Evolutionary conservation across 2,797 vertebrate genomes (phyloP).

Genomic region (Apogon hyalosoma): DNA sequence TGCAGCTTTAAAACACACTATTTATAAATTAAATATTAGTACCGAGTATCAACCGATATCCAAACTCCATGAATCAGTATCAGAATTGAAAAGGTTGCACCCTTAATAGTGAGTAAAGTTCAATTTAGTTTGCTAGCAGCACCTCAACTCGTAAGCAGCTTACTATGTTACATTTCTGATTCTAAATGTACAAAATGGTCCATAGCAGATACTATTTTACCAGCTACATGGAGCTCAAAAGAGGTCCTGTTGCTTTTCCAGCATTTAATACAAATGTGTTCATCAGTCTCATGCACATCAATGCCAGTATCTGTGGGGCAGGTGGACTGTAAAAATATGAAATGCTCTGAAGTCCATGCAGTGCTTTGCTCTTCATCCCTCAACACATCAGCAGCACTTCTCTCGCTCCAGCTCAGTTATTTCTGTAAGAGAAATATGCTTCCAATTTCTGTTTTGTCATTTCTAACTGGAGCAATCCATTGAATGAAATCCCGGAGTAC

Average conservation of each 20-base stretch:
- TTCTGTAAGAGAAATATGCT: conserved; percentile 64
- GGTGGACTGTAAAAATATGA: conserved; percentile 58
- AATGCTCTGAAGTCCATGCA: conserved; percentile 46
- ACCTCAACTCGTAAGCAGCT: conserved; percentile 7
- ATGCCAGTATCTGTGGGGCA: conserved; percentile 27
- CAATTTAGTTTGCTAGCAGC: not conserved
- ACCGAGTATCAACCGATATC: no score
- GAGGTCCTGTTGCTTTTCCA: conserved; percentile 25
- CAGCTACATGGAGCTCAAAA: conserved; percentile 5
- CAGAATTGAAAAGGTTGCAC: no score
- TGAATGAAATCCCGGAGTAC: conserved; percentile 64
- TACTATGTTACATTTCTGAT: conserved; percentile 10
- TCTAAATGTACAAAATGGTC: conserved; percentile 26
- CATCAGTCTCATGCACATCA: conserved; percentile 42
- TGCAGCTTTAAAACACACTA: no score
- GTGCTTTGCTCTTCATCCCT: conserved; percentile 29
- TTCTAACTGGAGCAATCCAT: conserved; percentile 74
- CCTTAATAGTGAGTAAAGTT: not conserved
- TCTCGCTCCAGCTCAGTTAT: conserved; percentile 52
- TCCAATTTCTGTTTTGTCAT: conserved; percentile 74
- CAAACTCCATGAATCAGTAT: no score
- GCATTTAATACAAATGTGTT: conserved; percentile 35
- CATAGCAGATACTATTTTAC: conserved; percentile 30
- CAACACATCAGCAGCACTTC: conserved; percentile 47
- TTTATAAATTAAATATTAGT: no score